These are phyloP conservation scores for Stictocephala bisonia DNA, from an alignment of 2,888 invertebrate species.

Conservation along the genomic window DNA sequence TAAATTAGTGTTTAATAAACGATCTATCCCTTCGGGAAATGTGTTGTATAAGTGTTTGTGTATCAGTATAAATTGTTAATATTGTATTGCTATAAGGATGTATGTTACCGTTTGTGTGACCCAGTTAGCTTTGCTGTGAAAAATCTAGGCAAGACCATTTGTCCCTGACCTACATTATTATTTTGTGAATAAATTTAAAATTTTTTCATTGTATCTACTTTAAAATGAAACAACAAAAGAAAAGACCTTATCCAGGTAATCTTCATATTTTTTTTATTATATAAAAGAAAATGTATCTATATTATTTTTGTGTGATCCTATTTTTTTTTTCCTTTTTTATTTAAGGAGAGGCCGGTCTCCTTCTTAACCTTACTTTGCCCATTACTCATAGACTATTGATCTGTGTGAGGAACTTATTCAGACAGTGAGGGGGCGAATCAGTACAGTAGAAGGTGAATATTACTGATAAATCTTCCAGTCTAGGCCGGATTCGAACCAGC, in stretches of 20 bases:
- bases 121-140: conserved; percentile 16
- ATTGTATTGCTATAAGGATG: not conserved
- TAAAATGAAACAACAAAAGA: conserved; percentile 27
- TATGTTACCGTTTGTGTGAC: not conserved
- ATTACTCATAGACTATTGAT: too few relatives aligned
- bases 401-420: too few relatives aligned
- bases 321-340: too few relatives aligned
- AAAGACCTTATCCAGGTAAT: conserved; percentile 30
- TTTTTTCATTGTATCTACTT: not conserved
- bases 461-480: too few relatives aligned
- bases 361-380: too few relatives aligned
- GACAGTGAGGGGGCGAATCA: too few relatives aligned
- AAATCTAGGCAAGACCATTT: not conserved
- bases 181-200: not conserved
- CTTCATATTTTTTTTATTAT: too few relatives aligned
- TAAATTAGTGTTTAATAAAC: conserved; percentile 20
- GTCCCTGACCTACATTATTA: not conserved
- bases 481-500: too few relatives aligned
- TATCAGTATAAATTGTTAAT: not conserved
- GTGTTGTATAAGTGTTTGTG: not conserved
- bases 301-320: too few relatives aligned
- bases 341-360: too few relatives aligned
- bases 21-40: conserved; percentile 1
- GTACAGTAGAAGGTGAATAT: too few relatives aligned
- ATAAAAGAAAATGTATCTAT: too few relatives aligned